A percentile compares a stretch with the other conserved stretches of the same genome.
These are phyloP conservation scores for Camponotus floridanus DNA, from an alignment of 1,140 invertebrate genomes.

Conservation along the genomic window DNA sequence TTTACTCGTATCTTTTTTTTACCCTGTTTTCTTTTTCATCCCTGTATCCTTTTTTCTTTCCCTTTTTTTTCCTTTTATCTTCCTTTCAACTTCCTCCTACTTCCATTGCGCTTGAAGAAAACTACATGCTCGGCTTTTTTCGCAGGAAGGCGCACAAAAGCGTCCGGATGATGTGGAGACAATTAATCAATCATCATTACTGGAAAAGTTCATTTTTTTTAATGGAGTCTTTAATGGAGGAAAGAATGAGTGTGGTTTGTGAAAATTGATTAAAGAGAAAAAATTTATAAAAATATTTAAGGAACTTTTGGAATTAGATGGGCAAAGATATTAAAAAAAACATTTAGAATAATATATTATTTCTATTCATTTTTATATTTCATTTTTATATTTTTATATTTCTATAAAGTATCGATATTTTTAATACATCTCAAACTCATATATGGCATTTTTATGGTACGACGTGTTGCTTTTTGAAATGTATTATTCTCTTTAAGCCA, in stretches of 20 bases:
- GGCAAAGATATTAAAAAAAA: not conserved
- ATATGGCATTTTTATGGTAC: too few relatives aligned
- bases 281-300: not conserved
- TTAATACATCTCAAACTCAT: too few relatives aligned
- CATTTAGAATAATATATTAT: not conserved
- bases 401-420: not conserved
- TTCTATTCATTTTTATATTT: not conserved
- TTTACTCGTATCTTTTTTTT: conserved; percentile 1
- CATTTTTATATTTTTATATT: not conserved
- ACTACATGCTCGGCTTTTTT: not conserved
- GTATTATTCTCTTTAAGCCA: not conserved
- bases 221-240: conserved; percentile 1
- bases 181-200: conserved; percentile 50
- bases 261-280: conserved; percentile 4
- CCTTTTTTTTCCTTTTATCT: conserved; percentile 7
- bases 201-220: not conserved
- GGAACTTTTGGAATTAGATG: not conserved
- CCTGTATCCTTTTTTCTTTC: not conserved
- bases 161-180: not conserved
- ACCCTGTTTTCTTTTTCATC: not conserved
- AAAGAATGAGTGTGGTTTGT: not conserved
- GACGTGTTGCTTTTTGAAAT: too few relatives aligned
- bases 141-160: not conserved
- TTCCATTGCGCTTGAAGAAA: not conserved
- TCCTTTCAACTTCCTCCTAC: not conserved